Percentiles rank a stretch among this genome's conserved stretches.
These are phyloP conservation scores for Ceyx melanurus DNA, from an alignment of 2,113 vertebrate species.

Conservation along the genomic window DNA sequence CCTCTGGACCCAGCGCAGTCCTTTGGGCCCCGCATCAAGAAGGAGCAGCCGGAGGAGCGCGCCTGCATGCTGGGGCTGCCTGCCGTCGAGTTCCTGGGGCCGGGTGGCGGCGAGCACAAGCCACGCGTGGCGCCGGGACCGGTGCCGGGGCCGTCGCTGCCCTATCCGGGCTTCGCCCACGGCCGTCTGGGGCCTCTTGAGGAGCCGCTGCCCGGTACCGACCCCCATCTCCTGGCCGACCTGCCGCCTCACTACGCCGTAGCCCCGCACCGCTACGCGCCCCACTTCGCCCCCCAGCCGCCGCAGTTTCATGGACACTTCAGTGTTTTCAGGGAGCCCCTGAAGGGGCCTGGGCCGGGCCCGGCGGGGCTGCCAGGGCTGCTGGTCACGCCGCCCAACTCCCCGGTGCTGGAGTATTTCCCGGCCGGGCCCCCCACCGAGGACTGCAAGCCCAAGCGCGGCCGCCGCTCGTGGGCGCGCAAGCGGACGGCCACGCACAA, in stretches of 20 bases:
- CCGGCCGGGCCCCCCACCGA: slow-evolving; percentile 68
- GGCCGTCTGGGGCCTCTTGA: slow-evolving; percentile 62
- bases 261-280: slow-evolving; percentile 65
- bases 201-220: slow-evolving; percentile 44
- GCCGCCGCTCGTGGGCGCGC: slow-evolving; percentile 86
- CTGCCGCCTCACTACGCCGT: slow-evolving; percentile 74
- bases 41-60: slow-evolving; percentile 78
- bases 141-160: slow-evolving; percentile 20
- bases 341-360: slow-evolving; percentile 70
- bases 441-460: slow-evolving; percentile 85
- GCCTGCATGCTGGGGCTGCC: slow-evolving; percentile 81
- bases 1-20: slow-evolving; percentile 51
- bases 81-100: slow-evolving; percentile 72
- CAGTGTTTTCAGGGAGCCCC: slow-evolving; percentile 77
- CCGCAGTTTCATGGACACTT: slow-evolving; percentile 83
- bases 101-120: slow-evolving; percentile 72
- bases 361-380: slow-evolving; percentile 76
- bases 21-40: slow-evolving; percentile 84
- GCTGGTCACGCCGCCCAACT: slow-evolving; percentile 87
- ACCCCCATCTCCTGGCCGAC: slow-evolving; percentile 71
- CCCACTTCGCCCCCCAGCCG: slow-evolving; percentile 73
- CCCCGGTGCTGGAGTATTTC: slow-evolving; percentile 86
- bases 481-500: slow-evolving; percentile 90
- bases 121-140: slow-evolving; percentile 26
- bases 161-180: slow-evolving; percentile 69